Conservation (phyloP, 92 coral and sea anemone genomes). For the Virgularia gustaviana region DNA sequence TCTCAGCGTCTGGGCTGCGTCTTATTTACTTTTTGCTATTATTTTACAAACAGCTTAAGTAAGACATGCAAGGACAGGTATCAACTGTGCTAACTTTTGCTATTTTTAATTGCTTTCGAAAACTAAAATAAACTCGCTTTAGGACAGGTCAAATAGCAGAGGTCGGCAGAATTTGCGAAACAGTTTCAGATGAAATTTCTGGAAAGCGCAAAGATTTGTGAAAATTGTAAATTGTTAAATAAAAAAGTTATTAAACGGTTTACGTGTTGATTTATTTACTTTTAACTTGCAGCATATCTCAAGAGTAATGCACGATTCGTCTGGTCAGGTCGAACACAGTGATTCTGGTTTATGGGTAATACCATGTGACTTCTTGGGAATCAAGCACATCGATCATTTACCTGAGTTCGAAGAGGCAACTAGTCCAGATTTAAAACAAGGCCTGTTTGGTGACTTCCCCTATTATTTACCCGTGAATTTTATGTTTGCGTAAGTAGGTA, state of each 20-base stretch:
- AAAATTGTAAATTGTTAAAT: not conserved
- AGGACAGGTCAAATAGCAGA: too few species aligned
- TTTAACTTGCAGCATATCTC: conserved; percentile 63
- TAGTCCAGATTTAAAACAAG: conserved; percentile 55
- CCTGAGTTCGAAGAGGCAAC: conserved; percentile 62
- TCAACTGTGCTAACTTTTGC: too few species aligned
- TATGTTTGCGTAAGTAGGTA: conserved; percentile 55
- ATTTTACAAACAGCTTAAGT: too few species aligned
- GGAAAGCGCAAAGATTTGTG: not conserved
- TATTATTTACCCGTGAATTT: conserved; percentile 81
- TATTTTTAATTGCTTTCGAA: too few species aligned
- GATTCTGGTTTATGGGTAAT: conserved; percentile 90
- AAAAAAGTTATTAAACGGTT: not conserved
- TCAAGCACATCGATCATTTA: conserved; percentile 57
- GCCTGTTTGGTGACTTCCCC: conserved; percentile 90
- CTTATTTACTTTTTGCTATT: too few species aligned
- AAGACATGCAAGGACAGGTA: too few species aligned
- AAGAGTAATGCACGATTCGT: conserved; percentile 68
- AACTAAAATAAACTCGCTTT: too few species aligned
- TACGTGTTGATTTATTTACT: not conserved
- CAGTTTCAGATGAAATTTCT: not conserved
- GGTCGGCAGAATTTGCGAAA: not conserved
- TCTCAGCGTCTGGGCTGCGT: too few species aligned
- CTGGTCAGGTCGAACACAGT: conserved; percentile 53
- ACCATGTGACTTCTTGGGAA: conserved; percentile 77